Base-by-base conservation (phyloP, 2,797 vertebrate species). In the Calcarius lapponicus region DNA sequence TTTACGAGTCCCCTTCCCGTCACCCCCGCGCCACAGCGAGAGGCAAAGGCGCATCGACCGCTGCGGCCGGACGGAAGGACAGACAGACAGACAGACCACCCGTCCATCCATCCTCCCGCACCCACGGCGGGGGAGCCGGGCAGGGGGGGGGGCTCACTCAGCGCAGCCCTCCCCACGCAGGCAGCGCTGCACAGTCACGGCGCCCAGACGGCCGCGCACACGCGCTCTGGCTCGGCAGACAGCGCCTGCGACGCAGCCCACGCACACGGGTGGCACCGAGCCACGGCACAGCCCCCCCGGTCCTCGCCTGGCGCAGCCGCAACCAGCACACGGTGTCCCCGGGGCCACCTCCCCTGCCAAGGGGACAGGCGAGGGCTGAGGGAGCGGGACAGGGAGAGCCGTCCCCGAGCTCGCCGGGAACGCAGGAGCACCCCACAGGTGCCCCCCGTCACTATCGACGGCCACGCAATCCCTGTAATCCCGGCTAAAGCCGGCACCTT, bases 231-330 rank as follows among this genome's bases (percentile, higher is more conserved):
- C 96, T 92, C 86, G 69, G 96, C 96, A 95, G 93, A 90, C 95
- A 86, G 80, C 58, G 88, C 93, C 97, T 54, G 81, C 76, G 90
- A 71, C 86, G 82, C 96, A 64, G 94, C 96, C 96, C 93, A 95
- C 94, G 89, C 92, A 12, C 82, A 11, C 60, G 75, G 81, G 95
- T 92, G 93, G 88, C 95, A 78, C 57, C 21, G 88, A 25, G 60
- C 80, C 90, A 80, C 50, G 5, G 90, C 89, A 61, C 16, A 10
- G 58, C 51, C 69, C 72, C 64, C 31, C 80, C 38, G 20, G 40
- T 34, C 61, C 70, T 69, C 5, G 32, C 73, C 83, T 45, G 91
- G 86, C 53, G 6, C 91, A 83, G 80, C 80, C 43, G 19, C 80
- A 56, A 79, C 38, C 43, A 43, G 84, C 88, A 93, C 64, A 65